A percentile compares a stretch with the other conserved stretches of the same genome.
These are phyloP conservation scores for Epicauta chinensis DNA, from an alignment of 1,140 invertebrate species.

Conservation along the genomic window DNA sequence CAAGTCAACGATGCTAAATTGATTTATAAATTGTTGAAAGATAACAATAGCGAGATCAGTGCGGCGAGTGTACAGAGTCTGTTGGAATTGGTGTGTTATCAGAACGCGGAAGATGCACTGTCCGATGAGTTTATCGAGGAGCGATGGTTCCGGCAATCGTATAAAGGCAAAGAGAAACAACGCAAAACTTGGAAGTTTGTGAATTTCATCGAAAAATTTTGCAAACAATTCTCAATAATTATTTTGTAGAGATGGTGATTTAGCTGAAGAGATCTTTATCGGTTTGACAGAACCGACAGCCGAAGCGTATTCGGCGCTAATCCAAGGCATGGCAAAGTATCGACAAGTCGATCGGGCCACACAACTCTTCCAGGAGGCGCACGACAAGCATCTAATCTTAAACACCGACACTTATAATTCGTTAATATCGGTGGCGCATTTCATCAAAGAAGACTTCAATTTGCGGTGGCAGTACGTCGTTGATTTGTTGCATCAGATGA, in stretches of 20 bases:
- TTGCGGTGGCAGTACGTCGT: slow-evolving; percentile 55
- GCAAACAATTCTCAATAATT: not conserved
- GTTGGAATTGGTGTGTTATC: slow-evolving; percentile 78
- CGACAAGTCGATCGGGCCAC: slow-evolving; percentile 57
- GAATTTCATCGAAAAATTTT: not conserved
- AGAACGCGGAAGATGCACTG: slow-evolving; percentile 62
- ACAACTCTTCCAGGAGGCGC: slow-evolving; percentile 59
- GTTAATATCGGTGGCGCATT: slow-evolving; percentile 54
- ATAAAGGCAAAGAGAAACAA: slow-evolving; percentile 46
- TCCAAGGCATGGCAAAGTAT: slow-evolving; percentile 68
- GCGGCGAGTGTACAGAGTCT: slow-evolving; percentile 60
- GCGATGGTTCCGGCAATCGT: slow-evolving; percentile 59
- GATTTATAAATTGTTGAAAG: slow-evolving; percentile 65
- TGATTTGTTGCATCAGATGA: slow-evolving; percentile 56
- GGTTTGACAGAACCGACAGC: slow-evolving; percentile 55
- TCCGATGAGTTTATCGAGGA: slow-evolving; percentile 68
- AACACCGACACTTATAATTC: slow-evolving; percentile 63
- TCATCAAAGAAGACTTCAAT: slow-evolving; percentile 56
- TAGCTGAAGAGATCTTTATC: slow-evolving; percentile 62
- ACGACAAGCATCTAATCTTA: slow-evolving; percentile 55
- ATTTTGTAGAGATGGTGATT: slow-evolving; percentile 52
- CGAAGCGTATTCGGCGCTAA: slow-evolving; percentile 60
- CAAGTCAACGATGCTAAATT: slow-evolving; percentile 62
- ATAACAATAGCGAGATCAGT: slow-evolving; percentile 53
- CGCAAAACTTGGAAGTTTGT: slow-evolving; percentile 68